A percentile compares a stretch with the other conserved stretches of the same genome.
These are phyloP conservation scores for Montifringilla adamsi DNA, from an alignment of 2,113 vertebrate species.

Conservation along the genomic window DNA sequence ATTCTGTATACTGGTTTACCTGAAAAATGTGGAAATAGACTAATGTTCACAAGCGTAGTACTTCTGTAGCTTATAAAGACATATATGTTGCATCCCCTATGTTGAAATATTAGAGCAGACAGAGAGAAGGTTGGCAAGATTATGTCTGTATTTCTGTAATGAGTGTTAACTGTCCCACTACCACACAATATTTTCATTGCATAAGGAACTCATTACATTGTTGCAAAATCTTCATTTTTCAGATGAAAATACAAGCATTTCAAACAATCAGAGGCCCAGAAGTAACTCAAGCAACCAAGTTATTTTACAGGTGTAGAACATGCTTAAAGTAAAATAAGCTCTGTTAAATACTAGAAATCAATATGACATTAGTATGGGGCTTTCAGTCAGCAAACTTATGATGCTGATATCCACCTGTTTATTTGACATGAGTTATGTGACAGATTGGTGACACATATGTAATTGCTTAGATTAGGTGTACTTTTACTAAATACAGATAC, in stretches of 20 bases:
- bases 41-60: background rate
- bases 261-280: background rate
- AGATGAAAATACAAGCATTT: background rate
- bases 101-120: background rate
- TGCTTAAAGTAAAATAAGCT: background rate
- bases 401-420: background rate
- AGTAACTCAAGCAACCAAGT: background rate
- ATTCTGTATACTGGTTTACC: background rate
- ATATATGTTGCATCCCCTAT: background rate
- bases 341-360: background rate
- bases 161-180: background rate
- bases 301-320: background rate
- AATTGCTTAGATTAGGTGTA: background rate
- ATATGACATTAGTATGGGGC: background rate
- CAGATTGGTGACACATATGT: background rate
- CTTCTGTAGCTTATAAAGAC: background rate
- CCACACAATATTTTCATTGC: background rate
- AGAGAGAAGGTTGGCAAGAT: background rate
- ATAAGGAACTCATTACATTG: background rate
- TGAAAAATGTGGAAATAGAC: background rate
- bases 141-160: background rate
- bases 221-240: background rate
- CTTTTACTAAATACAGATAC: background rate
- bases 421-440: background rate
- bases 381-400: background rate